phyloP scores from a whole-genome alignment of 2,888 invertebrate genomes.

The Carterocephalus palaemon region DNA sequence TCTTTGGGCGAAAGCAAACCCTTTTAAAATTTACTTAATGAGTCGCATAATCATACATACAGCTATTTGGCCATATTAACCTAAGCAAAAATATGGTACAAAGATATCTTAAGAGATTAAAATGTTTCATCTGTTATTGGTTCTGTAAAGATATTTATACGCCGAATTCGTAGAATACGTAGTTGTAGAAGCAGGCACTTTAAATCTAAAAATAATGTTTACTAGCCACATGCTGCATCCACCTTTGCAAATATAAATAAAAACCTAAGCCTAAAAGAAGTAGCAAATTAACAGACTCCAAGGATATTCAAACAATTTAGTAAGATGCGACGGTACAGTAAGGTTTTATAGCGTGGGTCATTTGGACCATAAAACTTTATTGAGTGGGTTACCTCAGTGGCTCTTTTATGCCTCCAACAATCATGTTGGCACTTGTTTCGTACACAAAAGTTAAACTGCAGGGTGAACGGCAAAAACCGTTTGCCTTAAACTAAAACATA shows the following conservation, averaged over 20 bases:
- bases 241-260: constrained; percentile 19
- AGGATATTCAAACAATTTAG: constrained; percentile 1
- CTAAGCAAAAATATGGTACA: no score
- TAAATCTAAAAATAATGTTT: no score
- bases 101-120: no score
- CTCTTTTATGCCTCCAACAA: constrained; percentile 33
- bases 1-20: no score
- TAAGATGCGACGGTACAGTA: constrained; percentile 12
- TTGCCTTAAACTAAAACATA: constrained; percentile 16
- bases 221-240: no score
- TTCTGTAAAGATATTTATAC: no score
- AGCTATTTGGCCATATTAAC: no score
- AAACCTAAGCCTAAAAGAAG: constrained; percentile 13
- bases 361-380: constrained; percentile 50
- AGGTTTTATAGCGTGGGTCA: constrained; percentile 13
- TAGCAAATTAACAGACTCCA: constrained; percentile 3
- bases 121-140: no score
- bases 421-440: constrained; percentile 43
- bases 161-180: no score
- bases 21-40: no score
- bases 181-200: no score
- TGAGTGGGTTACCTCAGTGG: constrained; percentile 42
- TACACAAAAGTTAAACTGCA: constrained; percentile 21
- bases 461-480: constrained; percentile 2
- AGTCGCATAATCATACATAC: no score